Percentiles rank a stretch among this genome's conserved stretches.
Conservation (phyloP, 2,797 vertebrate species). For the Rachycentron canadum region DNA sequence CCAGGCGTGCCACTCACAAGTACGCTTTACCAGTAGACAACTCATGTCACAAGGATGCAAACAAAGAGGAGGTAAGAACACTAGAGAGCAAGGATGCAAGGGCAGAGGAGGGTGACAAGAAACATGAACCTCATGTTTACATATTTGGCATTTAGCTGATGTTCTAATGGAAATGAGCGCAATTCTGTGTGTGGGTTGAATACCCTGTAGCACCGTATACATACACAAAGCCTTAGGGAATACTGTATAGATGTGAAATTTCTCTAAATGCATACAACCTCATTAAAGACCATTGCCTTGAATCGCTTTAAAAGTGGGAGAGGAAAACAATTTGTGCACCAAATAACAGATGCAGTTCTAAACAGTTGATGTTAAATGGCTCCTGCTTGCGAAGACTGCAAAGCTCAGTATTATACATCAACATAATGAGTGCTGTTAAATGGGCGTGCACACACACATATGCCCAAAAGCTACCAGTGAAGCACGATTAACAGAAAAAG, state of each 20-base stretch:
- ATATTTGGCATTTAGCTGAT: constrained; percentile 11
- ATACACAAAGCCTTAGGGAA: constrained; percentile 45
- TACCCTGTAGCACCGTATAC: background rate
- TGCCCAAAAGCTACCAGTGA: constrained; percentile 25
- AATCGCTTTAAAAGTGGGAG: constrained; percentile 27
- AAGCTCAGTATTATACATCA: constrained; percentile 54
- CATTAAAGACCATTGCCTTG: constrained; percentile 62
- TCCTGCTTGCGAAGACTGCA: constrained; percentile 38
- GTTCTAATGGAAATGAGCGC: constrained; percentile 9
- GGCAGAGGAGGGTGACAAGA: background rate
- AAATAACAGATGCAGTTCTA: constrained; percentile 58
- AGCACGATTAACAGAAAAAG: constrained; percentile 16
- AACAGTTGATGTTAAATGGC: constrained; percentile 48
- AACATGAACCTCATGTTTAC: constrained; percentile 3
- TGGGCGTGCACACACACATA: constrained; percentile 25
- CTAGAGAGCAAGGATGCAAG: background rate
- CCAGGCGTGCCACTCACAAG: constrained; percentile 38
- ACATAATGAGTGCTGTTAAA: constrained; percentile 52
- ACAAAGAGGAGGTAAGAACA: background rate
- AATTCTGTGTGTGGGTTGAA: constrained; percentile 9
- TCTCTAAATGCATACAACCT: constrained; percentile 49
- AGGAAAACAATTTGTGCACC: constrained; percentile 47
- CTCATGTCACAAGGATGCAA: constrained; percentile 26
- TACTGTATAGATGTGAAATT: constrained; percentile 37
- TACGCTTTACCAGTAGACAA: constrained; percentile 35